Base-by-base conservation (phyloP, 37 sponge, comb jelly and placozoan species). In the Lycopodina hypogea region DNA sequence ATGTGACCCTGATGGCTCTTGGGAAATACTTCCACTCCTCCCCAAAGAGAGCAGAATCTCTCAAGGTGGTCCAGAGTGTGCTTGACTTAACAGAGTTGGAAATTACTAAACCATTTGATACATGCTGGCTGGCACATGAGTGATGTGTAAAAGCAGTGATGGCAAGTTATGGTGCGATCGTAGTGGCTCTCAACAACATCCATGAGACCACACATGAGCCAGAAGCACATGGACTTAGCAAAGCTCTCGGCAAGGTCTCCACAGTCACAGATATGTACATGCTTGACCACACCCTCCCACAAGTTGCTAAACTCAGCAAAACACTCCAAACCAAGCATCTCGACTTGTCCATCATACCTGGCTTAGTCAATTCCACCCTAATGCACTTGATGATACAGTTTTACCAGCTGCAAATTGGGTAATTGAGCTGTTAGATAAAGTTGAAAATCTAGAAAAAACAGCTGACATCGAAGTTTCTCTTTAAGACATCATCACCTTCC, bases 101-200 rank as follows among this genome's bases (percentile, higher is more conserved):
- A 66, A 77, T 87, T 12, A 67, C 75, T 36, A 76, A 82, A 45
- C 87, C 88, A 33, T 87, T 81, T 29, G 81, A 80, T 37, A 87
- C 81, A 33, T 62, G 87, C 41, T 87, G 87, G 87, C 36, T n/a
- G n/a, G n/a, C n/a, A n/a, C n/a, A n/a, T n/a, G n/a, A n/a, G n/a
- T n/a, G n/a, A n/a, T n/a, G n/a, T 87, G 73, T 88, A 7, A 81
- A 88, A 63, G 89, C 74, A 41, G 89, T 88, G 65, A 88, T 83
- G 53, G 78, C 55, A 42, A 88, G 58, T 67, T 88, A 88, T 29
- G 15, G 38, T 64, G 83, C 79, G 29, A 82, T 88, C 65, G 89
- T 83, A 3, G 8, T 52, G 34, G 70, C 79, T 29, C 83, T 85
- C 6, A 28, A 60, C n/a, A n/a, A n/a, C n/a, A n/a, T n/a, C n/a